These are phyloP conservation scores for Pangasius mekongensis DNA, from an alignment of 2,797 vertebrate species.

Conservation along the genomic window DNA sequence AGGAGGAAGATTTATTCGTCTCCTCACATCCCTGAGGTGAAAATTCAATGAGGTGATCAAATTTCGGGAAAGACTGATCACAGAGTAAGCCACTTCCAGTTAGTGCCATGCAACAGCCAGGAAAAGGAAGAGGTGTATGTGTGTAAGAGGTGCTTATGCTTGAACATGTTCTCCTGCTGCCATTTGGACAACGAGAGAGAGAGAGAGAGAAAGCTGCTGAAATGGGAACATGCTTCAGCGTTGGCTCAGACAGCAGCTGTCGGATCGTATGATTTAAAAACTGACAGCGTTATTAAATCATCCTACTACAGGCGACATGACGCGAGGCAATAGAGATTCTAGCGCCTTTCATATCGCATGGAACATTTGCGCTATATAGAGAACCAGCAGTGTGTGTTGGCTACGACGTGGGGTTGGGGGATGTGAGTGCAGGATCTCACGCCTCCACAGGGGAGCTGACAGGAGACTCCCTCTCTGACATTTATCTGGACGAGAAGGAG, in stretches of 20 bases:
- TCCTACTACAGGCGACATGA: background rate
- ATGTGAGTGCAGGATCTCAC: constrained; percentile 28
- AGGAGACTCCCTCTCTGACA: constrained; percentile 31
- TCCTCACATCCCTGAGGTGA: background rate
- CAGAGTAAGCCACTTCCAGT: background rate
- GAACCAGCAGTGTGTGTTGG: constrained; percentile 2
- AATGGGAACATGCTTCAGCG: constrained; percentile 49
- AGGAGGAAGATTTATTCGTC: background rate
- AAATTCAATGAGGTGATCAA: background rate
- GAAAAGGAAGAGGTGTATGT: background rate
- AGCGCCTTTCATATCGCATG: background rate
- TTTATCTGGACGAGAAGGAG: constrained; percentile 38
- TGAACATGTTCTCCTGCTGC: background rate
- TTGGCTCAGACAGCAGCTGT: constrained; percentile 46
- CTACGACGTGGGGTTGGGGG: background rate
- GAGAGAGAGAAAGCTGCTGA: constrained; percentile 44
- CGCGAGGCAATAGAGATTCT: background rate
- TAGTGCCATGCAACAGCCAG: background rate
- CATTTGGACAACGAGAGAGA: background rate
- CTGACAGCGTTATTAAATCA: constrained; percentile 53
- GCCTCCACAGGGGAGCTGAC: constrained; percentile 41
- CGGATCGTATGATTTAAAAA: constrained; percentile 54
- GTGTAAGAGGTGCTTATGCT: background rate
- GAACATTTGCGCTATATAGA: background rate
- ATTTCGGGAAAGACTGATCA: background rate